A percentile compares a stretch with the other conserved stretches of the same genome.
These are phyloP conservation scores for Carpatolechia fugitivella DNA, from an alignment of 2,888 invertebrate species.

Conservation along the genomic window DNA sequence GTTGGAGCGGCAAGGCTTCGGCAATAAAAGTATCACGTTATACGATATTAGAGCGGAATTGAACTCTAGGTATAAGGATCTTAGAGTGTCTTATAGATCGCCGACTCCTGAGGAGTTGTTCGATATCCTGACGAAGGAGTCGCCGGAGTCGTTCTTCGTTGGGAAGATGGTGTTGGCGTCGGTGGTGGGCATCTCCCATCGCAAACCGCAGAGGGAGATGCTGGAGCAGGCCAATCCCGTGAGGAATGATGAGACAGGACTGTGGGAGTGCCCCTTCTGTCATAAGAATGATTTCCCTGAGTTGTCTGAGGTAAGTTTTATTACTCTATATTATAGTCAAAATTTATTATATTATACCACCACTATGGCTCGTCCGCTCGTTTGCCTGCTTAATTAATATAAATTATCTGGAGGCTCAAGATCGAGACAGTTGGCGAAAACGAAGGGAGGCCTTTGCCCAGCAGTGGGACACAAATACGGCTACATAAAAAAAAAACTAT, in stretches of 20 bases:
- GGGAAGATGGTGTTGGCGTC: conserved; percentile 91
- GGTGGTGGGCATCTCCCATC: conserved; percentile 89
- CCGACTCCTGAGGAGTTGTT: conserved; percentile 93
- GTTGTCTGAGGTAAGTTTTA: conserved; percentile 85
- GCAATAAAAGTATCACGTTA: conserved; percentile 94
- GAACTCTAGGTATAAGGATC: conserved; percentile 95
- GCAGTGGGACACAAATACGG: no score
- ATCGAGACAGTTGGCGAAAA: no score
- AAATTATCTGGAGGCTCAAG: no score
- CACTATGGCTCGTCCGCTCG: no score
- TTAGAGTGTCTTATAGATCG: conserved; percentile 87
- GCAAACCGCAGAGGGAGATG: conserved; percentile 95
- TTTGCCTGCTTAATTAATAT: no score
- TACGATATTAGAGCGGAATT: conserved; percentile 98
- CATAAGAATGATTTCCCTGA: conserved; percentile 97
- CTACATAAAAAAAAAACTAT: no score
- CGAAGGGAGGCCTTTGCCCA: no score
- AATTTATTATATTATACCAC: no score
- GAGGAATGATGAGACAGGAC: conserved; percentile 94
- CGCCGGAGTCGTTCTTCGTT: conserved; percentile 94
- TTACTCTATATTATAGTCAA: not conserved
- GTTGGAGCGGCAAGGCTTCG: conserved; percentile 93
- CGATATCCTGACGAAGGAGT: conserved; percentile 97
- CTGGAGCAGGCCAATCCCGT: conserved; percentile 97
- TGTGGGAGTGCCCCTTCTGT: conserved; percentile 99